Base-by-base conservation (phyloP, 2,797 vertebrate genomes). In the Poliocrania exsul region DNA sequence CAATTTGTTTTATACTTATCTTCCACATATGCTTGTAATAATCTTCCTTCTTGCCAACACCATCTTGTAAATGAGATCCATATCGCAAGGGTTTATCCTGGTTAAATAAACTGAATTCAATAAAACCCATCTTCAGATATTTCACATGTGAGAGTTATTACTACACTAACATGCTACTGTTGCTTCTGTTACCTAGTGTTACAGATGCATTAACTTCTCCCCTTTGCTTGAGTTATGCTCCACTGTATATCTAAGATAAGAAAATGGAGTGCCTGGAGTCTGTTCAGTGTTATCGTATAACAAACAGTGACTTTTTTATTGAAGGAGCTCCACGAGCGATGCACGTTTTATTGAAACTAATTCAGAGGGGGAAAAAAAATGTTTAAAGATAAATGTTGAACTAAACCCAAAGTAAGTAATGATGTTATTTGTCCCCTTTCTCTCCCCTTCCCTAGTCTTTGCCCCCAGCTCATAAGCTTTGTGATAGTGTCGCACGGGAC, bases 31-130 rank as follows among this genome's bases (percentile, higher is more conserved):
- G 91, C 97, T 98, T 98, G 97, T 98, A 98, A 98, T 97, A 95
- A 97, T 96, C 96, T 97, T 95, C 97, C 93, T 97, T 96, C 94
- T 97, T 96, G 96, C 97, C 96, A 97, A 96, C 97, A 97, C 93
- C 96, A 93, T 98, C 98, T 98, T 98, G 97, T 98, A 98, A 98
- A 98, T 98, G 98, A 97, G 97, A 98, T 98, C 93, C 96, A 64
- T 98, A 98, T 98, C 98, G 97, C 93, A 88, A 97, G 96, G 86
- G 96, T 97, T 98, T 97, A 97, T 97, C 96, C 97, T 95, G 93
- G 97, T 97, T 97, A 98, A 98, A 98, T 97, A 98, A 98, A 98
- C 97, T 95, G 95, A 97, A 97, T 98, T 98, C 97, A 98, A 98
- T 98, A 98, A 98, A 98, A 97, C 94, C 97, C 96, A 97, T 97